Evolutionary conservation across 1,140 invertebrate species (phyloP), one percentile per base, ranked within the genome.

Genomic region (Pinna nobilis): DNA sequence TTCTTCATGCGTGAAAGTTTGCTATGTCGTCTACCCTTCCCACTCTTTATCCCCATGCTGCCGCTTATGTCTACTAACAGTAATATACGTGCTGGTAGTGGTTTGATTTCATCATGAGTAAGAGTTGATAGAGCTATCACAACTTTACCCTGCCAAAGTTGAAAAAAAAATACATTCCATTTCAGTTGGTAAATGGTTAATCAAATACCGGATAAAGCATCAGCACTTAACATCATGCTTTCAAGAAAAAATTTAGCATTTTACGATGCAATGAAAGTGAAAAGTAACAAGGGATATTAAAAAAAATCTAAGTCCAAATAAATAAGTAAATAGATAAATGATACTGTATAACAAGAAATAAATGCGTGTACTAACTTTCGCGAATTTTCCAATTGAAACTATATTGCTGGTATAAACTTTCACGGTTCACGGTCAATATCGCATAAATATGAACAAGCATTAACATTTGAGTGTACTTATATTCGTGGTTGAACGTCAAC

Each of bases 41-140:
- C 80, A 15, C 64, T 70, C 66, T 79, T 79, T 13, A 78, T 70
- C 18, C 78, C 68, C 80, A 82, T 82, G 49, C 80, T 82, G 13
- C 80, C 80, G 65, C 80, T 82, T 33, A 74, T 59, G 60, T 82
- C 81, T 51, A 80, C 72, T 39, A 80, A 53, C 37, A 79, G 63
- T 20, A 82, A 61, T 44, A 82, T 72, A 5, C 76, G 60, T 18
- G 73, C 66, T 59, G 68, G 69, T 25, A 81, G 53, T 30, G 57
- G 64, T 11, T 70, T 57, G 4, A 75, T 49, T 3, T 66, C 69
- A 37, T 47, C 57, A 2, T 75, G 59, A 37, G 68, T 64, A 41
- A 70, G 44, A 1, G 77, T 80, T 13, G 78, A 76, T 5, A 79
- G 63, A 32, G 79, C 75, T 25, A 79, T 33, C 4, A 82, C 70